These are phyloP conservation scores for Phrynocephalus guinanensis DNA, from an alignment of 2,797 vertebrate species.

Conservation along the genomic window DNA sequence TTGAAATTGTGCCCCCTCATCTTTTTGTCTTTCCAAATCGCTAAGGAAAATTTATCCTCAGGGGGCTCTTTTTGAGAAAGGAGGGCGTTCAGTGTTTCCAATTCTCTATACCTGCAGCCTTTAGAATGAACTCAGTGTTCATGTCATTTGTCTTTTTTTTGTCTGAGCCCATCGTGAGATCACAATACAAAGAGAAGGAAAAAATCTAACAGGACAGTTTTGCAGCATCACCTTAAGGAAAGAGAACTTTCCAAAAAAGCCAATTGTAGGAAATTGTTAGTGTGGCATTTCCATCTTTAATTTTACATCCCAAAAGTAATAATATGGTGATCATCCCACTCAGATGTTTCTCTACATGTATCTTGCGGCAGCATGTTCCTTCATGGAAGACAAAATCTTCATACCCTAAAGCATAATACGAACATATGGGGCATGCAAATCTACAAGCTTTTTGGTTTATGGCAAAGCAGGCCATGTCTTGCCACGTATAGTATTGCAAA, in stretches of 20 bases:
- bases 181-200: neutral
- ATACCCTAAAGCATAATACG: neutral
- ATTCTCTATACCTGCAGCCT: neutral
- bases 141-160: neutral
- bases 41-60: neutral
- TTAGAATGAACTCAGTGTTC: neutral
- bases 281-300: neutral
- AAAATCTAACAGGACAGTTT: neutral
- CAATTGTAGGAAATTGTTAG: neutral
- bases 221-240: neutral
- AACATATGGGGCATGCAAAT: neutral
- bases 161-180: neutral
- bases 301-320: neutral
- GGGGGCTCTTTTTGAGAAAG: neutral
- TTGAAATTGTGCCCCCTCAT: too few relatives aligned
- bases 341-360: neutral
- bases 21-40: too few relatives aligned
- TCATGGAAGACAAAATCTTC: neutral
- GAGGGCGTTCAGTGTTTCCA: neutral
- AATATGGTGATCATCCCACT: neutral
- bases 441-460: neutral
- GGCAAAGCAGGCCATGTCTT: neutral
- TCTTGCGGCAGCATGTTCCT: neutral
- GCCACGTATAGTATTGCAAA: neutral
- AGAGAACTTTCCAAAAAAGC: neutral